Evolutionary conservation across 2,113 vertebrate species (phyloP).

Genomic region (Rhabdomys dilectus): DNA sequence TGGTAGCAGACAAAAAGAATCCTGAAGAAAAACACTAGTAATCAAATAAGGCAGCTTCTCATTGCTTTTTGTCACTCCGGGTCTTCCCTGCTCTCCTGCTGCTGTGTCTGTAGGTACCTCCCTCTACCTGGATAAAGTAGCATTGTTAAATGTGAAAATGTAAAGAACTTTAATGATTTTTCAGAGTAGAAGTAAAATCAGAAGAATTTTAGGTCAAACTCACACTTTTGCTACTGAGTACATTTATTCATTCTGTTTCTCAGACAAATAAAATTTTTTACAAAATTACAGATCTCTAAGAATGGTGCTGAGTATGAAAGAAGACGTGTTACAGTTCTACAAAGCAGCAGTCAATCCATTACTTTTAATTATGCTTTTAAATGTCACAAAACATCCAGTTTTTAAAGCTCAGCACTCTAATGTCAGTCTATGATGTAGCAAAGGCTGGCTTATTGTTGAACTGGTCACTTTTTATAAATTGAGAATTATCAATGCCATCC

Average conservation of each 20-base stretch:
- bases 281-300: background rate
- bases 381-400: background rate
- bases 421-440: background rate
- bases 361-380: background rate
- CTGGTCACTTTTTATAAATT: background rate
- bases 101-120: background rate
- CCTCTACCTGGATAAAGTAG: background rate
- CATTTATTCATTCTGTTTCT: background rate
- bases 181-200: background rate
- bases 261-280: background rate
- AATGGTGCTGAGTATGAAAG: background rate
- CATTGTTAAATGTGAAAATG: background rate
- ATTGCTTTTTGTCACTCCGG: background rate
- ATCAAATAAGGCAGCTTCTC: background rate
- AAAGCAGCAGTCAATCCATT: background rate
- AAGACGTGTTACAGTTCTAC: background rate
- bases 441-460: background rate
- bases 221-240: background rate
- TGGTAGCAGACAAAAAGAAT: background rate
- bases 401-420: background rate
- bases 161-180: constrained; percentile 10
- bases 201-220: background rate
- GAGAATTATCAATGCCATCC: background rate
- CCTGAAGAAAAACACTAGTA: background rate
- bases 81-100: background rate